Evolutionary conservation across 2,888 invertebrate genomes (phyloP).

Genomic region (Hartigia nigra): DNA sequence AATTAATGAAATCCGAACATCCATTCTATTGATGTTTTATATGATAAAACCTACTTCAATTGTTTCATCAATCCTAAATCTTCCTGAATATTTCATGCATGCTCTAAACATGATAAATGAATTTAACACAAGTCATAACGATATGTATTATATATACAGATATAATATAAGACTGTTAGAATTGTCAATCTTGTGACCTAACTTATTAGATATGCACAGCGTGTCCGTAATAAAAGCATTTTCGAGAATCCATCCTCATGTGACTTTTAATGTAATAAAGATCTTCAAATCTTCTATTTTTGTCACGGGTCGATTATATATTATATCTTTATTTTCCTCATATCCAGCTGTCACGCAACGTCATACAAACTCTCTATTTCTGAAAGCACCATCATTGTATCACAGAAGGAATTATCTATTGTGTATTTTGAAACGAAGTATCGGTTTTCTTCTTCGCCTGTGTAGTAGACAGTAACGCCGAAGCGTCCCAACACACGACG

Average conservation of each 20-base stretch:
- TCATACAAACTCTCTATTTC: not conserved
- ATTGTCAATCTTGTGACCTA: too few species aligned
- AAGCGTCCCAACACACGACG: not conserved
- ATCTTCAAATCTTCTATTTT: not conserved
- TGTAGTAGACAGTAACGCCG: not conserved
- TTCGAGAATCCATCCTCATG: too few species aligned
- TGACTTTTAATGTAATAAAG: not conserved
- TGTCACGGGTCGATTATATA: not conserved
- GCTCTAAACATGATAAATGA: not conserved
- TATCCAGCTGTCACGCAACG: not conserved
- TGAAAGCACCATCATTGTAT: not conserved
- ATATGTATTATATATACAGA: too few species aligned
- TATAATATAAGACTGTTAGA: too few species aligned
- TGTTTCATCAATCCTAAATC: not conserved
- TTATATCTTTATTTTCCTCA: not conserved
- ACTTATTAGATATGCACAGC: too few species aligned
- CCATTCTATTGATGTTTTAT: not conserved
- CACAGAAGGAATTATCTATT: not conserved
- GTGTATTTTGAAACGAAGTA: not conserved
- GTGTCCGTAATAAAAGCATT: too few species aligned
- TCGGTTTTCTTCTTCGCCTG: not conserved
- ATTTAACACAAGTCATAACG: too few species aligned
- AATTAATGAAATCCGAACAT: not conserved
- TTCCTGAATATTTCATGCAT: not conserved
- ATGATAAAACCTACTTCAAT: not conserved